Percentiles rank a stretch among this genome's conserved stretches.
Conservation (phyloP, 2,888 invertebrate species). For the Pristionchus entomophagus region DNA sequence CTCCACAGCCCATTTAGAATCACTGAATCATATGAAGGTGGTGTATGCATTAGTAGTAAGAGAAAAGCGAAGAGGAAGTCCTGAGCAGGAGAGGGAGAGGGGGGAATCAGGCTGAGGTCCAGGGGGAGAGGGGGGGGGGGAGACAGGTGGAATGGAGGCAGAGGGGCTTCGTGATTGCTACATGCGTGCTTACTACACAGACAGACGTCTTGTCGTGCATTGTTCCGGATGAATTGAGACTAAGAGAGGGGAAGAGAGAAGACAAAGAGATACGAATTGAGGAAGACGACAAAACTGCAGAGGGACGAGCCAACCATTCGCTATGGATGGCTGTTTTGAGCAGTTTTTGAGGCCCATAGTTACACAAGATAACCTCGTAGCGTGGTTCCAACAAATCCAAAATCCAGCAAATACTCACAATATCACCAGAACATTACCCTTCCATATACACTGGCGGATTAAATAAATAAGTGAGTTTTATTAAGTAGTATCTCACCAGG, state of each 20-base stretch:
- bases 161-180: conserved; percentile 2
- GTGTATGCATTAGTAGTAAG: conserved; percentile 32
- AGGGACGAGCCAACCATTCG: not conserved
- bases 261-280: conserved; percentile 7
- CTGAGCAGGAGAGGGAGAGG: not conserved
- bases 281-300: not conserved
- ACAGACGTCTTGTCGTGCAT: not conserved
- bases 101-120: not conserved
- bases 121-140: not conserved
- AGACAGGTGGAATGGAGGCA: not conserved
- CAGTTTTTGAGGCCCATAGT: too few relatives aligned
- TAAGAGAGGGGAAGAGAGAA: not conserved
- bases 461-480: too few relatives aligned
- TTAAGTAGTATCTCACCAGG: conserved; percentile 67
- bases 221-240: not conserved
- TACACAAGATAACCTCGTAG: too few relatives aligned
- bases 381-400: too few relatives aligned
- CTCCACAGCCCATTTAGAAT: conserved; percentile 35
- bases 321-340: not conserved
- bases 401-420: too few relatives aligned
- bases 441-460: too few relatives aligned
- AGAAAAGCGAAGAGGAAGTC: conserved; percentile 20
- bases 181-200: conserved; percentile 18
- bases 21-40: conserved; percentile 42
- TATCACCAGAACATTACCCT: too few relatives aligned